These are phyloP conservation scores for Trichomalopsis sarcophagae DNA, from an alignment of 1,140 invertebrate species.

Conservation along the genomic window DNA sequence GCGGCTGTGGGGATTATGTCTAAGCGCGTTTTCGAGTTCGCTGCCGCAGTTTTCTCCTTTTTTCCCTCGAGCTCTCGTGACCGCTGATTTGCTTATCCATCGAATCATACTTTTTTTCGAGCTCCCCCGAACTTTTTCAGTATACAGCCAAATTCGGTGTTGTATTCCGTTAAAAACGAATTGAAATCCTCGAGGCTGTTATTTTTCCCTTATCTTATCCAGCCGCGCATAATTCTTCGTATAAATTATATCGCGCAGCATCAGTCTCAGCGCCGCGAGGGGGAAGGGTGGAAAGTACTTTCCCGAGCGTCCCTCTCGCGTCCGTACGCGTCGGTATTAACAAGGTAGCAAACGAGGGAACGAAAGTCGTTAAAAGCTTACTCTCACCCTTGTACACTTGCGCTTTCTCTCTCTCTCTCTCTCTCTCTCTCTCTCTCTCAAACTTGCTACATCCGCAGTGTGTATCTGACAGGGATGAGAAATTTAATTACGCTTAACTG, in stretches of 20 bases:
- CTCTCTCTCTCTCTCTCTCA: too few species aligned
- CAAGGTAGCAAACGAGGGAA: background rate
- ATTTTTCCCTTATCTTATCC: too few species aligned
- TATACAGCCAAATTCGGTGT: too few species aligned
- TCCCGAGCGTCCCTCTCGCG: background rate
- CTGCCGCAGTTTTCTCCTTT: background rate
- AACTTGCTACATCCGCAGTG: background rate
- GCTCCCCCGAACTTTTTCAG: too few species aligned
- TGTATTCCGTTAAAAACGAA: too few species aligned
- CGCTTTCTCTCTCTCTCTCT: too few species aligned
- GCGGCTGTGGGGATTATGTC: background rate
- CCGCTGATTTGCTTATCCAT: too few species aligned
- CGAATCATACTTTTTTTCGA: too few species aligned
- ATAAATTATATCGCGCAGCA: background rate
- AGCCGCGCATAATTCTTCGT: too few species aligned
- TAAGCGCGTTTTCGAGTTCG: background rate
- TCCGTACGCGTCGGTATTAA: background rate
- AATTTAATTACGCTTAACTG: background rate
- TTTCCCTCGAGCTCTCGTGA: background rate
- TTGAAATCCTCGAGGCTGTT: too few species aligned
- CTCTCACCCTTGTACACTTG: background rate
- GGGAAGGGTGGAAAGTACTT: background rate
- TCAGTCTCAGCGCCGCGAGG: background rate
- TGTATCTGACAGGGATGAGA: background rate
- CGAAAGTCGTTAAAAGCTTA: slow-evolving; percentile 29